Evolutionary conservation across 2,113 vertebrate species (phyloP).

Genomic region (Sebastes schlegelii): DNA sequence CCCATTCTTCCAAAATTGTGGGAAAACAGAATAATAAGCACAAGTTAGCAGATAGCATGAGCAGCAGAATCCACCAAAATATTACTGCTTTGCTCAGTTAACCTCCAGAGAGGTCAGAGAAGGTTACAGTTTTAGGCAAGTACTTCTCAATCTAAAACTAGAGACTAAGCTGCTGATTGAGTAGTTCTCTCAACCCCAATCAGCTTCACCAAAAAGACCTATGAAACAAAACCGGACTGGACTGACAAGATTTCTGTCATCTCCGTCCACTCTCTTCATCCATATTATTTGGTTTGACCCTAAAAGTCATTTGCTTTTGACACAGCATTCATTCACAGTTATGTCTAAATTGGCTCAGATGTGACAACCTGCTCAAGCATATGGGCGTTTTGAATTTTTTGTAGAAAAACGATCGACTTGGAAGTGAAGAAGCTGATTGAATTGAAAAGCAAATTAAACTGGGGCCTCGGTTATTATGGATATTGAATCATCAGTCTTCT

Average conservation of each 20-base stretch:
- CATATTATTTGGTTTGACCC: constrained; percentile 13
- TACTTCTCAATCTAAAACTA: neutral
- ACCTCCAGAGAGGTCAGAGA: neutral
- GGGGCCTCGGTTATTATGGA: constrained; percentile 46
- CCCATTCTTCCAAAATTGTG: neutral
- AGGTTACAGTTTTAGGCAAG: neutral
- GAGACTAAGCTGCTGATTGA: constrained; percentile 31
- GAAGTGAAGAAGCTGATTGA: constrained; percentile 48
- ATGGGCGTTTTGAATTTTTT: constrained; percentile 37
- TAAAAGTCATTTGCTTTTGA: constrained; percentile 24
- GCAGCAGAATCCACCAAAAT: neutral
- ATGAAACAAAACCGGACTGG: neutral
- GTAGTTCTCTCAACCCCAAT: constrained; percentile 28
- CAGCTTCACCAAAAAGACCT: constrained; percentile 20
- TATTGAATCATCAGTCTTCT: constrained; percentile 68
- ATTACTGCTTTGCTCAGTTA: neutral
- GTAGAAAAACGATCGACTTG: constrained; percentile 18
- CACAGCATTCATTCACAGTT: constrained; percentile 43
- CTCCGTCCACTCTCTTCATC: constrained; percentile 14
- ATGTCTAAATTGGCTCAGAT: constrained; percentile 23
- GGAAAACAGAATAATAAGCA: neutral
- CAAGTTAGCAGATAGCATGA: neutral
- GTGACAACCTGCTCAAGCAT: constrained; percentile 45
- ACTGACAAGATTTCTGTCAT: constrained; percentile 21
- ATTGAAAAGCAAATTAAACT: constrained; percentile 54